Percentiles rank a stretch among this genome's conserved stretches.
Conservation (phyloP, 2,888 invertebrate species). For the Cheilosia urbana region DNA sequence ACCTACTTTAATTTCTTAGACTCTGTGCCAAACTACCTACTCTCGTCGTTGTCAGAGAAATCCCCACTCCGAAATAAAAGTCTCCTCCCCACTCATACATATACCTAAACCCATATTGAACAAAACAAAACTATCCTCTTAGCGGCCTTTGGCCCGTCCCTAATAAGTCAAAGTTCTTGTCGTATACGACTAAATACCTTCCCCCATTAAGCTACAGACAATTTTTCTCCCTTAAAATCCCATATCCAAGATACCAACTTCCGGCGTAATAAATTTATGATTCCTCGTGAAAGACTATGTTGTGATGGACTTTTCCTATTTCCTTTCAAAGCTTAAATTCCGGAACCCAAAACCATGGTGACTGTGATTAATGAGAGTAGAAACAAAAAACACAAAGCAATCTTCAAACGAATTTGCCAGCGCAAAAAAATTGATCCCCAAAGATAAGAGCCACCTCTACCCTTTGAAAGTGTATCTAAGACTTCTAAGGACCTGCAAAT, state of each 20-base stretch:
- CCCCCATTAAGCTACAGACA: background rate
- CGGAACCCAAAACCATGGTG: conserved; percentile 38
- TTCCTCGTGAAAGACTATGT: conserved; percentile 56
- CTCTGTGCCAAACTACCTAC: no score
- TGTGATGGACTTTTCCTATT: conserved; percentile 33
- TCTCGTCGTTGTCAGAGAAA: no score
- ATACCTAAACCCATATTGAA: no score
- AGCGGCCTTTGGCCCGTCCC: no score
- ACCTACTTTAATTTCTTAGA: no score
- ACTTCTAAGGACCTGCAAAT: conserved; percentile 54
- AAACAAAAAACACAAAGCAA: conserved; percentile 2
- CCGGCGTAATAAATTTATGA: conserved; percentile 67
- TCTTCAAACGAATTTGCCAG: background rate
- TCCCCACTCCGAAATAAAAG: no score
- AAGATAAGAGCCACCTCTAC: conserved; percentile 49
- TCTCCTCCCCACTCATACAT: no score
- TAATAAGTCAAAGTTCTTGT: no score
- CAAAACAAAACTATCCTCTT: no score
- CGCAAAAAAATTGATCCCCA: conserved; percentile 31
- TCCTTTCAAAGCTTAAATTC: conserved; percentile 32
- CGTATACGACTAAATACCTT: background rate
- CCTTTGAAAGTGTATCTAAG: conserved; percentile 38
- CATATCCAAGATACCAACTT: background rate
- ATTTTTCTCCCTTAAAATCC: background rate
- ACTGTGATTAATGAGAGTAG: conserved; percentile 66